Base-by-base conservation (phyloP, 1,140 invertebrate genomes). In the Drosophila erecta region DNA sequence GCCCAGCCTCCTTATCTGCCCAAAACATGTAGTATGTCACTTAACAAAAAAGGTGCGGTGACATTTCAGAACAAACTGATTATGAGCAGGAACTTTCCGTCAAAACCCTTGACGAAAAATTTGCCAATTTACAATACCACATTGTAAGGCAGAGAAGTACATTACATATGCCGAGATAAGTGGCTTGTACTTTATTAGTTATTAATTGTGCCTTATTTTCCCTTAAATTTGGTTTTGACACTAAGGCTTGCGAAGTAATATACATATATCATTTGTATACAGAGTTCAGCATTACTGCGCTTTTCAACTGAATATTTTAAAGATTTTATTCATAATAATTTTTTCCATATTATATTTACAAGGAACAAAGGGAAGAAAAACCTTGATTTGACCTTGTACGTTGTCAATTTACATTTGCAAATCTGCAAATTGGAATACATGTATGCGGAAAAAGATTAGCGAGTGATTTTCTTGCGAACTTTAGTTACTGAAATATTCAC, bases 1-100 rank as follows among this genome's bases (percentile, higher is more conserved):
- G 14, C 12, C 15, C 11, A 15, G 20, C 3, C 35, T 11, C 8
- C 35, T 41, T 59, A 60, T 59, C 54, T 41, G 22, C 17, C 15
- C 37, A 59, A 33, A 62, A 62, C 59, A 62, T 59, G 59, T 59
- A 41, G 59, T 59, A 62, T 59, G 33, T 59, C 37, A 61, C 59
- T 59, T 61, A 44, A 11, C 14, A 8, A 35, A 15, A 33, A 10
- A 10, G 15, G 14, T 30, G 27, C 53, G 50, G 3, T 38, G 58
- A 22, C 59, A 59, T 33, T 57, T 14, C 37, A 33, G 22, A 2
- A 6, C 40, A 22, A 33, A 22, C 12, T 44, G 24, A 51, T 5
- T 33, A 33, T 33, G 1, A 17, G 3, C 44, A 24, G 20, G 6
- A 24, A 24, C 2, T 7, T 14, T 24, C 1, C 2, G 44, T 46